These are phyloP conservation scores for Zaprionus nigranus DNA, from an alignment of 1,140 invertebrate species.

Conservation along the genomic window DNA sequence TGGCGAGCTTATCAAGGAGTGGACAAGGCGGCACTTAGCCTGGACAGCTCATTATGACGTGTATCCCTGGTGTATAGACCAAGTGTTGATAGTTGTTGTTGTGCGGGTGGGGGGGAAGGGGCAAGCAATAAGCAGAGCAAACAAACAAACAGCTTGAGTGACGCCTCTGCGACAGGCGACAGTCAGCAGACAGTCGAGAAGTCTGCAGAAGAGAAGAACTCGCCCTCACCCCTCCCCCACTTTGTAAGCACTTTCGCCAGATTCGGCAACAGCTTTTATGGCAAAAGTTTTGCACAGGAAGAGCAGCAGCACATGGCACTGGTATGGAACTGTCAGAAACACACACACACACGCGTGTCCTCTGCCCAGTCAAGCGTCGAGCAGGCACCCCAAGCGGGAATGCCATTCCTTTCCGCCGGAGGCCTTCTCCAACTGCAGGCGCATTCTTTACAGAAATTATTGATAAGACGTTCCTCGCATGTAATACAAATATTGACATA, in stretches of 20 bases:
- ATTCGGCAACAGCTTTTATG: constrained; percentile 39
- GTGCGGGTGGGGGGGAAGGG: not conserved
- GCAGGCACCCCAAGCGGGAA: constrained; percentile 40
- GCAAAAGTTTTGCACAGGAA: constrained; percentile 57
- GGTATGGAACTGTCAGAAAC: constrained; percentile 66
- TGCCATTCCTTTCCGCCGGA: constrained; percentile 15
- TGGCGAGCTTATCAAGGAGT: not conserved
- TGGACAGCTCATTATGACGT: constrained; percentile 46
- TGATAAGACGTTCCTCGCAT: constrained; percentile 72
- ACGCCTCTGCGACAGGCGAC: constrained; percentile 18
- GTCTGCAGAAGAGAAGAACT: not conserved
- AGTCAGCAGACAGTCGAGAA: not conserved
- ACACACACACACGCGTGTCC: constrained; percentile 16
- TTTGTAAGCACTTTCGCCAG: constrained; percentile 4
- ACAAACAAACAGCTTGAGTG: constrained; percentile 45
- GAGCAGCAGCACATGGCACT: constrained; percentile 33
- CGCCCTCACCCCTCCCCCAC: not conserved
- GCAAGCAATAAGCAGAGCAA: constrained; percentile 43
- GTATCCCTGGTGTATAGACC: constrained; percentile 37
- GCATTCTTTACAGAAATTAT: constrained; percentile 77
- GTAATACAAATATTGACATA: constrained; percentile 80
- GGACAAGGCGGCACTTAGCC: constrained; percentile 32
- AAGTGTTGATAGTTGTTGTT: constrained; percentile 41
- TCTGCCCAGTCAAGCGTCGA: constrained; percentile 38
- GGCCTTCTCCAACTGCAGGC: constrained; percentile 22